Base-by-base conservation (phyloP, 2,113 vertebrate genomes). In the Haemorhous mexicanus region DNA sequence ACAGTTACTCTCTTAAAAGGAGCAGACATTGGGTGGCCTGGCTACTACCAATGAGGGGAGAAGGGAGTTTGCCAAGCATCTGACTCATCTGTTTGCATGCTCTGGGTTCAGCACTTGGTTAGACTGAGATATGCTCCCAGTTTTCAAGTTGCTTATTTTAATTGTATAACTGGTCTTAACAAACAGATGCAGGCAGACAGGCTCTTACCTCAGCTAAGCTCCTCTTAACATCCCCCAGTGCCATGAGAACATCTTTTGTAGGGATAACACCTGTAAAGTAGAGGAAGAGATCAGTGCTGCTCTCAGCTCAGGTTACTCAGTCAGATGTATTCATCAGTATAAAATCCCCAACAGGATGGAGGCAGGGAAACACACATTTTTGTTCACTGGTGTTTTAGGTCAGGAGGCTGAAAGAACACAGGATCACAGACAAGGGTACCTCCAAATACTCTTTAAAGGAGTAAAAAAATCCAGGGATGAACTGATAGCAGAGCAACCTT, bases 231-330 rank as follows among this genome's bases (percentile, higher is more conserved):
- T 99, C 98, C 49, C 98, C 98, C 94, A 99, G 96, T 97, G 99
- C 98, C 73, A 96, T 96, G 44, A 99, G 98, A 69, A 99, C 98
- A 21, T 99, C 99, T 95, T 98, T 99, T 33, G 99, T 98, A 49
- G 98, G 97, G n/a, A 99, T 97, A 76, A 99, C 97, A 3, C 99
- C 99, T 99, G 95, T 9, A 90, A 89, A 84, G 86, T 44, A 93
- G 33, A 89, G 19, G 55, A 62, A 92, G 49, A 76, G 50, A 50
- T 97, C 52, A 97, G 90, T 55, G 77, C 41, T 69, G 41, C 56
- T 47, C 50, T 68, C 83, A 89, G 90, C 63, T 85, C 77, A 69
- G 13, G 28, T 59, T 64, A 87, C 37, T 89, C 76, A 78, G 62
- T 39, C 12, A 85, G 62, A 94, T 11, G 7, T 35, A 76, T 16